Conservation (phyloP, 2,113 vertebrate genomes). For the Cervus canadensis region DNA sequence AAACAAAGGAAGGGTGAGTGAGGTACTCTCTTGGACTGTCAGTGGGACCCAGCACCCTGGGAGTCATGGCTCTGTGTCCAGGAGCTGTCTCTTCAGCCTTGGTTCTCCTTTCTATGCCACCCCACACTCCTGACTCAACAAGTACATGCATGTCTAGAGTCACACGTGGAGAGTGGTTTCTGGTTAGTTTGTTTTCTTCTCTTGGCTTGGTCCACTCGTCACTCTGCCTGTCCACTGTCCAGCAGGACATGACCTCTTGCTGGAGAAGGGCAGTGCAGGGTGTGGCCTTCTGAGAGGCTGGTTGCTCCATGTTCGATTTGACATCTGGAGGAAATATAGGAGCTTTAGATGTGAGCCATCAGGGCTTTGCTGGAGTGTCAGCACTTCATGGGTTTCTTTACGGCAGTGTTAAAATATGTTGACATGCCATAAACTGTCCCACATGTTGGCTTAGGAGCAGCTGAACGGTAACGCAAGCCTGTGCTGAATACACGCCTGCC, state of each 20-base stretch:
- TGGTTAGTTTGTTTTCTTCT: neutral
- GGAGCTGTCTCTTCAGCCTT: neutral
- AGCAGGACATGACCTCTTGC: neutral
- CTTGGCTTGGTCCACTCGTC: neutral
- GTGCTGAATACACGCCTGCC: neutral
- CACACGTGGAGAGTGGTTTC: neutral
- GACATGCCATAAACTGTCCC: conserved; percentile 66
- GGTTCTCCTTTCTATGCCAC: neutral
- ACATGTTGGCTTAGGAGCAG: conserved; percentile 11
- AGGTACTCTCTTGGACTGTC: neutral
- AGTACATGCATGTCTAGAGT: neutral
- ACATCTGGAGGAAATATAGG: conserved; percentile 72
- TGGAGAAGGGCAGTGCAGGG: neutral
- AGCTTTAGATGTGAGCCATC: conserved; percentile 72
- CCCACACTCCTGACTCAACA: neutral
- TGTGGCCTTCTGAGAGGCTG: conserved; percentile 31
- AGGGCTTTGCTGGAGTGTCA: conserved; percentile 69
- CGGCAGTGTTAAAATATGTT: conserved; percentile 65
- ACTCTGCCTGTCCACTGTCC: neutral
- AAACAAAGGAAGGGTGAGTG: neutral
- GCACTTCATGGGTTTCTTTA: conserved; percentile 72
- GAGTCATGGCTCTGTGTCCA: neutral
- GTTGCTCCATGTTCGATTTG: conserved; percentile 75
- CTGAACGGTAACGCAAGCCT: neutral
- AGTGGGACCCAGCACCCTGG: neutral